These are phyloP conservation scores for Agapostemon virescens DNA, from an alignment of 2,888 invertebrate species.

Conservation along the genomic window DNA sequence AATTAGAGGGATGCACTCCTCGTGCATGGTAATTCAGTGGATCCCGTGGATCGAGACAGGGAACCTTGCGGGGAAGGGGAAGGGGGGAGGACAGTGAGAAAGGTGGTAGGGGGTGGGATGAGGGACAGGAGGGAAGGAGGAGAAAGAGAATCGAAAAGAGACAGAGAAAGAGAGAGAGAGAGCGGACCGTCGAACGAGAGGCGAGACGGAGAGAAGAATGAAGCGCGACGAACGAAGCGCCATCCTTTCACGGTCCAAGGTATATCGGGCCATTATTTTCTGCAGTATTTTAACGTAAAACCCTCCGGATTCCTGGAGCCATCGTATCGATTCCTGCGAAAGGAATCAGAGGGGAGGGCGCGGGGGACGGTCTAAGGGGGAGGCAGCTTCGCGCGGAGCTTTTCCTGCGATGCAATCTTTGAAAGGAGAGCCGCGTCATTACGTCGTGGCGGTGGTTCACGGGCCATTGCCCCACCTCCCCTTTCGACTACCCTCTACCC, in stretches of 20 bases:
- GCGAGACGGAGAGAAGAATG: constrained; percentile 31
- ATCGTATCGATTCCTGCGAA: constrained; percentile 74
- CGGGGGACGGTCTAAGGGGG: constrained; percentile 64
- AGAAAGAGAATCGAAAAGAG: constrained; percentile 12
- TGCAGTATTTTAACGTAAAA: constrained; percentile 76
- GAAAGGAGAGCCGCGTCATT: constrained; percentile 81
- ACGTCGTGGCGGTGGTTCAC: constrained; percentile 79
- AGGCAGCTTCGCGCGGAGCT: constrained; percentile 72
- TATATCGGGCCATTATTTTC: constrained; percentile 74
- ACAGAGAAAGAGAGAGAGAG: constrained; percentile 14
- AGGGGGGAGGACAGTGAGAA: not conserved
- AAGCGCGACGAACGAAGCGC: constrained; percentile 46
- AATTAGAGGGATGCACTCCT: constrained; percentile 72
- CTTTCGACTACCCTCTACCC: constrained; percentile 59
- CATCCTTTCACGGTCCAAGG: constrained; percentile 52
- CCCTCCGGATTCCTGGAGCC: constrained; percentile 75
- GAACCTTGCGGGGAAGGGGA: constrained; percentile 1
- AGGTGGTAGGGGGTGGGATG: not conserved
- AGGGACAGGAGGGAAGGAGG: not conserved
- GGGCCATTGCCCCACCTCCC: constrained; percentile 78
- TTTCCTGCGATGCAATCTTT: constrained; percentile 80
- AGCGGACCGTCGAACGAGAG: constrained; percentile 25
- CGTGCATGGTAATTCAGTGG: constrained; percentile 69
- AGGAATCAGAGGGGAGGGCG: constrained; percentile 60
- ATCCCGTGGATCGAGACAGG: constrained; percentile 41